Conservation (phyloP, 1,140 invertebrate species). For the Holotrichia oblita region DNA sequence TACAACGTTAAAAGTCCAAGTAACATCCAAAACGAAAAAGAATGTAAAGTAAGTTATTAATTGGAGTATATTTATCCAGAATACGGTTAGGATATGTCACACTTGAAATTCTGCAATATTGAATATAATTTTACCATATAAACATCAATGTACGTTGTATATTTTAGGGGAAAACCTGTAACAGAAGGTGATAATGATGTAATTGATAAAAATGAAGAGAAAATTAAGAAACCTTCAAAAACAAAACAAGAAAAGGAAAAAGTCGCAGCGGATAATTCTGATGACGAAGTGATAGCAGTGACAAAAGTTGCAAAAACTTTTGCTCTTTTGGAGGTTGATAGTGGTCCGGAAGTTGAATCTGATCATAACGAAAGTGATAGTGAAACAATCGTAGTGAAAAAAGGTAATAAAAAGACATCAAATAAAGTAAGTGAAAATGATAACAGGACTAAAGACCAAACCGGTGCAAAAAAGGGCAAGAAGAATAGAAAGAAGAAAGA, state of each 20-base stretch:
- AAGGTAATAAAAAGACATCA: conserved; percentile 65
- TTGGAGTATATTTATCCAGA: background rate
- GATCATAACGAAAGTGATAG: conserved; percentile 61
- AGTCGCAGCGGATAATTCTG: conserved; percentile 60
- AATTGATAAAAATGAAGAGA: conserved; percentile 56
- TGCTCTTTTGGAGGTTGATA: conserved; percentile 61
- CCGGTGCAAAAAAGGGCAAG: conserved; percentile 71
- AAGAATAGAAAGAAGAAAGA: conserved; percentile 78
- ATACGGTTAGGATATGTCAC: conserved; percentile 31
- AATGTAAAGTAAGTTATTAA: conserved; percentile 52
- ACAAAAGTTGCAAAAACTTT: conserved; percentile 58
- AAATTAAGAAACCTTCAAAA: conserved; percentile 51
- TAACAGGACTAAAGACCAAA: conserved; percentile 64
- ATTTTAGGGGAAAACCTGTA: conserved; percentile 28
- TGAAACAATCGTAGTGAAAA: conserved; percentile 63
- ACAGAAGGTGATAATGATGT: conserved; percentile 48
- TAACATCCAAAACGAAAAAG: conserved; percentile 54
- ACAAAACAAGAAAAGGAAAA: conserved; percentile 59
- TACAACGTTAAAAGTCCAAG: conserved; percentile 51
- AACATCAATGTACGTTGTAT: conserved; percentile 45
- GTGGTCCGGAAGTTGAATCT: conserved; percentile 54
- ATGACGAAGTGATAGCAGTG: conserved; percentile 54
- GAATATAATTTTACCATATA: background rate
- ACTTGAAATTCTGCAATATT: background rate
- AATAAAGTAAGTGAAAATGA: conserved; percentile 63